Base-by-base conservation (phyloP, 2,888 invertebrate genomes). In the Lochmaea capreae region DNA sequence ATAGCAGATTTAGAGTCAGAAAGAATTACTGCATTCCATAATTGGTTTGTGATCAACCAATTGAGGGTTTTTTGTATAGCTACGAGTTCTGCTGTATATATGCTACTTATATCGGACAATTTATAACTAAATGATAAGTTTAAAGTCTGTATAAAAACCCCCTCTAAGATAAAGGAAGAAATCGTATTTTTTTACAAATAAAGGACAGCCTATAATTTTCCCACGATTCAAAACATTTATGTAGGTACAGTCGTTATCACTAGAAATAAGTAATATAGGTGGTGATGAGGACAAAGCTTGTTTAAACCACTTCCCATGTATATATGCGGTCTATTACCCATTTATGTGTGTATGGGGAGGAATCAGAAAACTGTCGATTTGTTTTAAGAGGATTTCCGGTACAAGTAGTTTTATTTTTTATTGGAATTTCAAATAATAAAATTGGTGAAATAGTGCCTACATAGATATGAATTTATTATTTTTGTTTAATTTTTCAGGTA, bases 371-470 rank as follows among this genome's bases (percentile, higher is more conserved):
- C n/a, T 65, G 65, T 65, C 52, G 52, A 26, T 65, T 65, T 6
- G 26, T 65, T 65, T 65, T 65, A 52, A 65, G 65, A 65, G 65
- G 65, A 65, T 65, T 65, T 65, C 52, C 65, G 65, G 22, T 65
- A 33, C 65, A 33, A 65, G 49, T 22, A 52, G 33, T 65, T 49
- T 65, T 52, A 65, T 52, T 49, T 65, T 26, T 49, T 33, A 33
- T 65, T 26, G 52, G 33, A 49, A 14, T 61, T 61, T 26, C 61
- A 61, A 16, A 61, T 61, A 61, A 33, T 61, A 62, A 62, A 62
- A 39, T 26, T 16, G 9, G 16, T 16, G 16, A 39, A n/a, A 9
- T 54, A 54, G 18, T 18, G 54, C 8, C 54, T 14, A 8, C 18
- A 18, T 8, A 10, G 6, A 9, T 54, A 54, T 54, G 16, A 16